Conservation (phyloP, 2,797 vertebrate genomes). For the Lagorchestes hirsutus region DNA sequence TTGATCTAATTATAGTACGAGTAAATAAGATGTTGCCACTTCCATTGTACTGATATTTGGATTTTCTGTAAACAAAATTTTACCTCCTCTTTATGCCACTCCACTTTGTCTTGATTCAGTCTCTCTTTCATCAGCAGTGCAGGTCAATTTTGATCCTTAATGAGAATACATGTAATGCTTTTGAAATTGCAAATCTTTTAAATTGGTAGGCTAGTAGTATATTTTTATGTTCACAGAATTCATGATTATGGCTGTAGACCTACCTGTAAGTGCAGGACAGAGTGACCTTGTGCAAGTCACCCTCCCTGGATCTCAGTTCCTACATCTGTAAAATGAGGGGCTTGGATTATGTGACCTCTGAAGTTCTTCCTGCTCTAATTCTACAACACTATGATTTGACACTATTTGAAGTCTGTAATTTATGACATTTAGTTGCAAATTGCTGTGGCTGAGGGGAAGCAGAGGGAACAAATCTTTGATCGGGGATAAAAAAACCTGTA, state of each 20-base stretch:
- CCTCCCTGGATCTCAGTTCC: not conserved
- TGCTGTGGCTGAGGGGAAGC: conserved; percentile 64
- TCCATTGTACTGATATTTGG: not conserved
- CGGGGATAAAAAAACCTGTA: not conserved
- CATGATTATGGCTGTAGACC: conserved; percentile 56
- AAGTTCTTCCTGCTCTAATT: not conserved
- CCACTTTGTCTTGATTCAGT: not conserved
- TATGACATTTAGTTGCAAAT: conserved; percentile 77
- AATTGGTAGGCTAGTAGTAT: conserved; percentile 42
- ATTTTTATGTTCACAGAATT: conserved; percentile 68
- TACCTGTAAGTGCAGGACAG: conserved; percentile 53
- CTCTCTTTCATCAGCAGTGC: not conserved
- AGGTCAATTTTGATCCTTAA: conserved; percentile 5
- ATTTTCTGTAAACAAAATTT: conserved; percentile 18
- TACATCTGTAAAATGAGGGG: not conserved
- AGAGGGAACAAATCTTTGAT: conserved; percentile 59
- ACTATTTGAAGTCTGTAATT: conserved; percentile 80
- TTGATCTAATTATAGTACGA: conserved; percentile 58
- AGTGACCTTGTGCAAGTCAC: not conserved
- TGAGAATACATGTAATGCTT: conserved; percentile 3
- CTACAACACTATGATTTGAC: conserved; percentile 58
- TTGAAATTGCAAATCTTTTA: conserved; percentile 25
- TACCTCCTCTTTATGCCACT: conserved; percentile 12
- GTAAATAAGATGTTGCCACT: not conserved
- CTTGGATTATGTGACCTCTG: not conserved